Conservation (phyloP, 2,797 vertebrate genomes). For the Okamejei kenojei region DNA sequence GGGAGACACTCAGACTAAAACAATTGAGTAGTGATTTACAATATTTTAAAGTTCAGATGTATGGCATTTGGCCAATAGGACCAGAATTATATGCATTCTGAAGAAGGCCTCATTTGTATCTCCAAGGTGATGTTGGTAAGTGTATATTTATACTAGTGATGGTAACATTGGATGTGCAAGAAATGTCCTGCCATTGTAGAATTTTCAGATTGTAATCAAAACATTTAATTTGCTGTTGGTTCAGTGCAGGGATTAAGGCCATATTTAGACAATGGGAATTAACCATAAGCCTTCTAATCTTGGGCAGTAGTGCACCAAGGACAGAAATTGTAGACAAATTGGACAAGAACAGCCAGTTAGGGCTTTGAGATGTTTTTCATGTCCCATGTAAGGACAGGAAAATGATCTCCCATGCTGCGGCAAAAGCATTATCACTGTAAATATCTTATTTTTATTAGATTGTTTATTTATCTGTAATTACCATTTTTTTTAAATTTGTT, state of each 20-base stretch:
- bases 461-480: neutral
- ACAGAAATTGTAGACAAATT: neutral
- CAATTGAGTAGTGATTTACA: neutral
- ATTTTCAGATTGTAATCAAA: neutral
- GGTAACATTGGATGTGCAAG: neutral
- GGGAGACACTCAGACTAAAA: neutral
- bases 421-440: neutral
- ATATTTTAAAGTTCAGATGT: neutral
- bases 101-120: too few species aligned
- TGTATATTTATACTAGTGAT: neutral
- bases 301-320: neutral
- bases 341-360: too few species aligned
- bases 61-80: neutral
- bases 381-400: too few species aligned
- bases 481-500: neutral
- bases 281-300: neutral
- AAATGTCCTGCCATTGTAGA: neutral
- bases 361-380: too few species aligned
- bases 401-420: too few species aligned
- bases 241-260: too few species aligned
- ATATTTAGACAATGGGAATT: too few species aligned
- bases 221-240: too few species aligned
- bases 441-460: neutral
- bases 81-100: too few species aligned
- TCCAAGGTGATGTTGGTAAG: too few species aligned